Conservation (phyloP, 2,797 vertebrate species). For the Enteromius mattozi region DNA sequence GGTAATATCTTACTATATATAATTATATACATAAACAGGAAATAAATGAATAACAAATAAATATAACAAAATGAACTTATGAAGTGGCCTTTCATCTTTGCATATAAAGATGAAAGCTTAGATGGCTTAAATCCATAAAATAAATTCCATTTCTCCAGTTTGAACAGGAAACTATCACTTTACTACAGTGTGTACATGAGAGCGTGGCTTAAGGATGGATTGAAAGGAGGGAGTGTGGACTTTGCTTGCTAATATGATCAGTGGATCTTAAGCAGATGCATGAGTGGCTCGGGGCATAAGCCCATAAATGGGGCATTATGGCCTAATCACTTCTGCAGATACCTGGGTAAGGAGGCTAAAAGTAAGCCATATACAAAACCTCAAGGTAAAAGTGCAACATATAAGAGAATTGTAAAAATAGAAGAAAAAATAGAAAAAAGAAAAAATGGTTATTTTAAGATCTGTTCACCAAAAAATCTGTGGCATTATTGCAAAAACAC, state of each 20-base stretch:
- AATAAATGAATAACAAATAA: background rate
- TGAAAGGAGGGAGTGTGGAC: conserved; percentile 19
- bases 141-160: background rate
- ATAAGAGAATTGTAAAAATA: too few relatives aligned
- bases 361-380: background rate
- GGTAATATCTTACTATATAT: background rate
- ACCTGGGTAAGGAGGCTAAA: conserved; percentile 16
- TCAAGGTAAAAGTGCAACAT: background rate
- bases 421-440: too few relatives aligned
- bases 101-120: background rate
- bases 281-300: conserved; percentile 45
- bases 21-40: background rate
- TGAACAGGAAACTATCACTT: background rate
- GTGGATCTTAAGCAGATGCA: conserved; percentile 53
- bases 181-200: background rate
- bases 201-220: conserved; percentile 31
- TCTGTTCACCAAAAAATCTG: background rate
- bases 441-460: background rate
- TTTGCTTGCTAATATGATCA: conserved; percentile 57
- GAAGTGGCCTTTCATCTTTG: background rate
- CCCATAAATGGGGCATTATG: conserved; percentile 40
- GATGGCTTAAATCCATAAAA: background rate
- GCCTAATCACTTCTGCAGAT: conserved; percentile 45
- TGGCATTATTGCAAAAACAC: background rate
- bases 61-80: background rate